phyloP scores from a whole-genome alignment of 1,140 invertebrate genomes.

The Lasioglossum albipes region DNA sequence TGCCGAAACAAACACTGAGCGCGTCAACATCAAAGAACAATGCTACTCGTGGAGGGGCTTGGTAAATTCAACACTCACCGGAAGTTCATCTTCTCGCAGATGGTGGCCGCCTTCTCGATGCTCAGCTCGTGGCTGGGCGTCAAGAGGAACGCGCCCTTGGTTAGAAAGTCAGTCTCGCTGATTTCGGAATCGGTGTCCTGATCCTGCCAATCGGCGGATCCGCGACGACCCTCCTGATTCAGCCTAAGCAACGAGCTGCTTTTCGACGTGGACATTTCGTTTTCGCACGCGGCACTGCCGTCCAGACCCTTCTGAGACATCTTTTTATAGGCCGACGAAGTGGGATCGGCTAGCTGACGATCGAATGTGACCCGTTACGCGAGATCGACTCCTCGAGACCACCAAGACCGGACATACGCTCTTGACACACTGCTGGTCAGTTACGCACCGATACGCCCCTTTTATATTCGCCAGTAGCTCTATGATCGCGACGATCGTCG shows the following conservation, averaged over 20 bases:
- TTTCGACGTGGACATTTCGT: constrained; percentile 75
- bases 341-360: constrained; percentile 46
- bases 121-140: constrained; percentile 91
- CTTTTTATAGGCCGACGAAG: constrained; percentile 69
- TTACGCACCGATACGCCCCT: constrained; percentile 63
- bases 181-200: constrained; percentile 76
- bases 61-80: constrained; percentile 65
- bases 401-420: constrained; percentile 47
- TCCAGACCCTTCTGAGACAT: constrained; percentile 70
- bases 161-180: constrained; percentile 77
- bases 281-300: constrained; percentile 71
- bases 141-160: constrained; percentile 88
- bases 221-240: constrained; percentile 68
- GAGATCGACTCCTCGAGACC: constrained; percentile 54
- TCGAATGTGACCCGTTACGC: constrained; percentile 55
- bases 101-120: constrained; percentile 90
- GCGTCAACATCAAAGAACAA: no score
- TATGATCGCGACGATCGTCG: constrained; percentile 22
- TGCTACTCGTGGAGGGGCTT: no score
- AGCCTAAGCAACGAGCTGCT: constrained; percentile 70
- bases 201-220: constrained; percentile 69
- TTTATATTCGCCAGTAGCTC: constrained; percentile 67
- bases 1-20: no score
- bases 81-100: constrained; percentile 93
- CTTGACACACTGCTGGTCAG: constrained; percentile 66